phyloP scores from a whole-genome alignment of 2,888 invertebrate species.

The Elegia similella region DNA sequence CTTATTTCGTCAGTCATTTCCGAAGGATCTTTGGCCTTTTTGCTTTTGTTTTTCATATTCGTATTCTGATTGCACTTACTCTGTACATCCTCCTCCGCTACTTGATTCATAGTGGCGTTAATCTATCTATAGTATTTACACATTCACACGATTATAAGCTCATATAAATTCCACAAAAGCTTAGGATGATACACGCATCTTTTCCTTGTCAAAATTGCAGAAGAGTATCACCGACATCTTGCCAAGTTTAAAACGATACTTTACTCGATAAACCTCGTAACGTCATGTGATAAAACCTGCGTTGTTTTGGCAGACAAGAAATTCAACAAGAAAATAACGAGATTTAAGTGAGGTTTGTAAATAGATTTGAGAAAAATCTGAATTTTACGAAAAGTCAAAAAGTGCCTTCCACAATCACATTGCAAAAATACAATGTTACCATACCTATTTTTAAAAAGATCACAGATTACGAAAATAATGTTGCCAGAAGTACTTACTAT shows the following conservation, averaged over 20 bases:
- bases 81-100: conserved; percentile 64
- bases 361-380: conserved; percentile 51
- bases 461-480: background rate
- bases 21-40: conserved; percentile 76
- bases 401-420: conserved; percentile 69
- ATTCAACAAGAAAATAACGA: conserved; percentile 41
- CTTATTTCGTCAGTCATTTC: conserved; percentile 58
- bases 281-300: conserved; percentile 41
- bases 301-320: conserved; percentile 37
- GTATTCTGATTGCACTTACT: conserved; percentile 69
- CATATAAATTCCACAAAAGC: conserved; percentile 54
- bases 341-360: conserved; percentile 50
- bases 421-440: conserved; percentile 57
- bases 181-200: conserved; percentile 62
- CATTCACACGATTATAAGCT: conserved; percentile 64
- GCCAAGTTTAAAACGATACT: conserved; percentile 56
- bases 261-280: conserved; percentile 38
- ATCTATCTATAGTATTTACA: conserved; percentile 72
- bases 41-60: conserved; percentile 69
- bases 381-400: conserved; percentile 51
- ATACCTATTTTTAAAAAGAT: background rate
- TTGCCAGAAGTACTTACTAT: too few relatives aligned
- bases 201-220: conserved; percentile 73
- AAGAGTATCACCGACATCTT: conserved; percentile 78
- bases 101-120: conserved; percentile 68